phyloP scores from a whole-genome alignment of 2,888 invertebrate genomes.

The Portevinia maculata region DNA sequence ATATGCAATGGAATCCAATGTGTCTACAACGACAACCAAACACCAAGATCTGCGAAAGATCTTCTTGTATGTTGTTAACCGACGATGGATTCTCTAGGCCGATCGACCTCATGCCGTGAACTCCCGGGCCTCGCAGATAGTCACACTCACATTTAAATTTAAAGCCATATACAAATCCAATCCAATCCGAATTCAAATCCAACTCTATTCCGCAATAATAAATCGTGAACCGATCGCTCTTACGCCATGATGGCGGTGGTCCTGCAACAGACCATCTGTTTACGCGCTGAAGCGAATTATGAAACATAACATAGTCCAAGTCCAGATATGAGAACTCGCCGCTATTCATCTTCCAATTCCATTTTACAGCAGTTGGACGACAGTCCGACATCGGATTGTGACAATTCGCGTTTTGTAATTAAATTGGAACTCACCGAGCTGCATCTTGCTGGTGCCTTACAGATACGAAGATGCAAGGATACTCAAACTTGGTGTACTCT shows the following conservation, averaged over 20 bases:
- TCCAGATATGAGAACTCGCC: conserved; percentile 51
- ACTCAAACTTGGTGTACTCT: too few relatives aligned
- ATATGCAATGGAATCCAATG: conserved; percentile 33
- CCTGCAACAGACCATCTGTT: conserved; percentile 51
- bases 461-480: conserved; percentile 36
- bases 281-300: conserved; percentile 68
- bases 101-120: conserved; percentile 73
- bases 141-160: conserved; percentile 50
- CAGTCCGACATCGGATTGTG: conserved; percentile 58
- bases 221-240: conserved; percentile 52
- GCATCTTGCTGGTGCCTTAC: conserved; percentile 38
- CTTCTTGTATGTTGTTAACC: conserved; percentile 30
- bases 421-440: conserved; percentile 43
- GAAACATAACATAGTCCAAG: conserved; percentile 60
- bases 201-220: conserved; percentile 44
- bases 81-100: conserved; percentile 54
- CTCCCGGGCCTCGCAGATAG: conserved; percentile 52
- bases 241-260: conserved; percentile 21
- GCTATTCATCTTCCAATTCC: conserved; percentile 58
- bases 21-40: conserved; percentile 28
- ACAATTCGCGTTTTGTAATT: conserved; percentile 66
- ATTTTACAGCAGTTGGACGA: conserved; percentile 35
- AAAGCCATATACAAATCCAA: conserved; percentile 14
- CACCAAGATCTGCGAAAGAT: conserved; percentile 40
- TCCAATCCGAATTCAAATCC: conserved; percentile 10